Evolutionary conservation across 2,113 vertebrate species (phyloP), one percentile per base, ranked within the genome.

Genomic region (Ictalurus furcatus): DNA sequence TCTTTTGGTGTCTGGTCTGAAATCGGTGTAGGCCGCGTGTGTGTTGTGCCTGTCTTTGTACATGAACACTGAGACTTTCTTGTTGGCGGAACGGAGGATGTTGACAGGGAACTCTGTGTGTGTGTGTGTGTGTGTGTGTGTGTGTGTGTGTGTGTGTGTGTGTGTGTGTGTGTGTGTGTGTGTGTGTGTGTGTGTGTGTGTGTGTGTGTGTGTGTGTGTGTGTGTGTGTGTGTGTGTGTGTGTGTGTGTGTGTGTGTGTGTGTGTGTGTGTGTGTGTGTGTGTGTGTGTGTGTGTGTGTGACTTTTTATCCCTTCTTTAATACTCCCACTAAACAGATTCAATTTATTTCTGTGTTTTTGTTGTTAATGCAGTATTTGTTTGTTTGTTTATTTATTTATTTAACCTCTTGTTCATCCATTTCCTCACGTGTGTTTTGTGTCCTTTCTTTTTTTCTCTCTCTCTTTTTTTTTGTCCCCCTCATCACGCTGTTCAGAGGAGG

Each of bases 401-500:
- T 28, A 78, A 14, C 44, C 74, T 25, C 12, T 52, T 78, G 40
- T 76, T 76, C 73, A 59, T 69, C 37, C 84, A 84, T 90, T 34
- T 85, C 78, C 65, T 25, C 44, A 21, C 84, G 21, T 59, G 56
- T 69, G 19, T 54, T 30, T 56, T 58, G 12, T 80, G 9, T 48
- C 23, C 11, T 61, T 40, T 58, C 4, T 40, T 17, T 23, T 19
- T 4, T 40, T 40, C 3, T 40, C 2, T 40, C 2, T n/a, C 28
- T 3, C 2, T 78, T 25, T 11, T 0, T 56, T 73, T 76, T n/a
- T 84, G 81, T 65, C 21, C 9, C 25, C 25, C 67, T 83, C 30
- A 8, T 87, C 52, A 74, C 73, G 85, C 80, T 88, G 67, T 54
- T 90, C 91, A 91, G 91, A 92, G 87, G 91, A 92, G 81, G 86